Percentiles rank a stretch among this genome's conserved stretches.
These are phyloP conservation scores for Chorisops tibialis DNA, from an alignment of 2,888 invertebrate species.

Conservation along the genomic window DNA sequence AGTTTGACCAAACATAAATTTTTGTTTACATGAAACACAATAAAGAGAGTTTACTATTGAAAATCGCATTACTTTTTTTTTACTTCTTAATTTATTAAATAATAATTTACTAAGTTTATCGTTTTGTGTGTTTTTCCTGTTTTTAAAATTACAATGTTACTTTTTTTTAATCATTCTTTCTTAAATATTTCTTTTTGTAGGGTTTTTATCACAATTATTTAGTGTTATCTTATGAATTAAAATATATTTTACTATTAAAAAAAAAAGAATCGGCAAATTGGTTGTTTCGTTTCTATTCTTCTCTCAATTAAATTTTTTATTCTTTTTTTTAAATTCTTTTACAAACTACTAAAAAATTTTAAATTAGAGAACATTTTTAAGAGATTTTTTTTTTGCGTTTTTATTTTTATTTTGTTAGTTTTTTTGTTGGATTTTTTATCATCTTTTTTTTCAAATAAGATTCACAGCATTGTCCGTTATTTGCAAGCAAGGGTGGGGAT, in stretches of 20 bases:
- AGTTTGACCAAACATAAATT: neutral
- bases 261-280: slow-evolving; percentile 22
- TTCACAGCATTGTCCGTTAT: too few relatives aligned
- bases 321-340: neutral
- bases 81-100: slow-evolving; percentile 11
- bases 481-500: too few relatives aligned
- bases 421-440: too few relatives aligned
- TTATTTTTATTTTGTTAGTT: slow-evolving; percentile 16
- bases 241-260: slow-evolving; percentile 13
- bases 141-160: slow-evolving; percentile 9
- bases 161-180: slow-evolving; percentile 4
- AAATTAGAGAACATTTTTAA: slow-evolving; percentile 7
- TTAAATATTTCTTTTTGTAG: slow-evolving; percentile 17
- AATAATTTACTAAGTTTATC: slow-evolving; percentile 18
- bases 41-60: slow-evolving; percentile 5
- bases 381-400: slow-evolving; percentile 6
- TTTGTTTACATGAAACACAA: slow-evolving; percentile 9
- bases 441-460: too few relatives aligned
- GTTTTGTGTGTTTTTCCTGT: slow-evolving; percentile 8
- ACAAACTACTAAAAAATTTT: slow-evolving; percentile 2
- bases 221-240: slow-evolving; percentile 13
- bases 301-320: neutral
- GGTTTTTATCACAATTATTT: slow-evolving; percentile 23
- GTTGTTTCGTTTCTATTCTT: neutral
- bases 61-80: slow-evolving; percentile 4